phyloP scores from a whole-genome alignment of 2,888 invertebrate species.

The Pachliopta kotzebuea region DNA sequence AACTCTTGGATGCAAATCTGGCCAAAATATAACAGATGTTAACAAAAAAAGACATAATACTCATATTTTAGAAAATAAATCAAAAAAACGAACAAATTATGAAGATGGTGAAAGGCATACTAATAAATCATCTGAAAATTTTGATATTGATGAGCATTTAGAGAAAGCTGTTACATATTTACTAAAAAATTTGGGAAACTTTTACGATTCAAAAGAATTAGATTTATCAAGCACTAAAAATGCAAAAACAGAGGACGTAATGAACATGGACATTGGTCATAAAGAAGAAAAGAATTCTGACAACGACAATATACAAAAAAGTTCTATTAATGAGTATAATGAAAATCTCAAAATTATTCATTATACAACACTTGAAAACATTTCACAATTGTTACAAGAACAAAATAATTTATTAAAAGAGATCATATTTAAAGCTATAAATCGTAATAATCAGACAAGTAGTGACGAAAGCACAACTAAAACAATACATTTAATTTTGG shows the following conservation, averaged over 20 bases:
- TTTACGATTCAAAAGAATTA: background rate
- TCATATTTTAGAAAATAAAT: constrained; percentile 6
- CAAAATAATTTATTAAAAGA: constrained; percentile 21
- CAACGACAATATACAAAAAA: background rate
- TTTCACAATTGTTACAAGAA: constrained; percentile 12
- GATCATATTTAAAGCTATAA: constrained; percentile 9
- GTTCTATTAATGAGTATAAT: background rate
- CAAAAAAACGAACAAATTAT: background rate
- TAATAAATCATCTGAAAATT: background rate
- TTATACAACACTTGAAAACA: background rate
- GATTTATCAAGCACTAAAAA: background rate
- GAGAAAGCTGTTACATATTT: constrained; percentile 5
- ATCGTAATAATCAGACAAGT: background rate
- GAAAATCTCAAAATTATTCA: background rate
- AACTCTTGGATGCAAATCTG: background rate
- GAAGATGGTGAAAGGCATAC: background rate
- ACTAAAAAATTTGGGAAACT: constrained; percentile 11
- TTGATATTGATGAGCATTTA: background rate
- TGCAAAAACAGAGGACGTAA: background rate
- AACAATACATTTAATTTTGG: constrained; percentile 17
- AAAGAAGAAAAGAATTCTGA: background rate
- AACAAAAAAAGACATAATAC: background rate
- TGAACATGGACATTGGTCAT: background rate
- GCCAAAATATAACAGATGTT: background rate
- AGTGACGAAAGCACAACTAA: background rate